Evolutionary conservation across 2,113 vertebrate species (phyloP).

Genomic region (Hystrix brachyura): DNA sequence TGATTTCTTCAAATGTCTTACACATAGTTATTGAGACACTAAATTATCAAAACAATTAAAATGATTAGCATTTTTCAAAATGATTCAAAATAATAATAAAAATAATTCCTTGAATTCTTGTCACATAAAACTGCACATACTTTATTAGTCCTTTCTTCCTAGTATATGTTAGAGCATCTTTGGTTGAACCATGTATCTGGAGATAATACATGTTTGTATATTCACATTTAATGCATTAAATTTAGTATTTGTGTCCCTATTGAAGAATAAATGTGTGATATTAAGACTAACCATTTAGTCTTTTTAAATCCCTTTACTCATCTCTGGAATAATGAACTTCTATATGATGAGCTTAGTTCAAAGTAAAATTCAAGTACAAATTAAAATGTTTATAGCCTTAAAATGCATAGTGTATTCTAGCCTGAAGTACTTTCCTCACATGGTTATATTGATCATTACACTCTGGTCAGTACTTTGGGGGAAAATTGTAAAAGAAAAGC

Average conservation of each 20-base stretch:
- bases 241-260: background rate
- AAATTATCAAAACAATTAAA: background rate
- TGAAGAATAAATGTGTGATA: background rate
- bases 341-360: background rate
- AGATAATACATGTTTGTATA: background rate
- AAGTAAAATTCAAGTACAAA: background rate
- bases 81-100: background rate
- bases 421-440: background rate
- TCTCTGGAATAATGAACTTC: background rate
- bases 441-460: background rate
- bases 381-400: background rate
- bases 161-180: background rate
- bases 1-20: background rate
- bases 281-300: background rate
- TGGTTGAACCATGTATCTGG: background rate
- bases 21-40: background rate
- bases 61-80: background rate
- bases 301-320: background rate
- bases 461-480: background rate
- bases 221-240: background rate
- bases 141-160: background rate
- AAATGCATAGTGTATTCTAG: background rate
- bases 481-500: background rate
- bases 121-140: background rate
- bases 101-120: background rate